Base-by-base conservation (phyloP, 64 coral and sea anemone species). In the Actinia equina region DNA sequence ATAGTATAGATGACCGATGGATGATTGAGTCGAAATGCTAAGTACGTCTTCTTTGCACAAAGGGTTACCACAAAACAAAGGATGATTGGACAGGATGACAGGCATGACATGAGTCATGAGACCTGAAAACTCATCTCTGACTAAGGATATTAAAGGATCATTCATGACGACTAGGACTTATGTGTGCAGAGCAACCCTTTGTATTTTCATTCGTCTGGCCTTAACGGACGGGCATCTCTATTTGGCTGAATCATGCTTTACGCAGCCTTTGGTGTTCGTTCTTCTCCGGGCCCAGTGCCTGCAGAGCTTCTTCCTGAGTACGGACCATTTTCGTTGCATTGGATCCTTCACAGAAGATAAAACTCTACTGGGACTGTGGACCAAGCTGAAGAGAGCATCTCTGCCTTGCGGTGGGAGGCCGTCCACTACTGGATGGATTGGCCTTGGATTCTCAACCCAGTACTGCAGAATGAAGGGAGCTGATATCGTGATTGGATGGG, bases 401-500 rank as follows among this genome's bases (percentile, higher is more conserved):
- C 49, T 90, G n/a, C n/a, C n/a, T 90, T 51, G 89, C 89, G 22
- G 26, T 90, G 8, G 83, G 83, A 86, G 74, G 89, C 89, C 16
- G 17, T 1, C 4, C 4, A 90, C 89, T 27, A 85, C 82, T 74
- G 89, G 89, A 4, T 90, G 89, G 89, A 67, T 90, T 19, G 89
- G 89, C 16, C 54, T 90, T 77, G 89, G 89, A n/a, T 85, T 90
- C 65, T 90, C 89, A 10, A 10, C 19, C 88, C 19, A 30, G 82
- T 22, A 81, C 89, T 78, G 89, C 13, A 46, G 53, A 61, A 90
- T 90, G 89, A 56, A 27, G 22, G 89, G 89, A n/a, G 71, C 81
- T 43, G 89, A 90, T 62, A 55, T 90, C 25, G 89, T 90, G 6
- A 90, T 90, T 45, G 89, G 89, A 19, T 90, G 89, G 89, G 89